Conservation (phyloP, 2,113 vertebrate genomes). For the Thalassarche chlororhynchos region DNA sequence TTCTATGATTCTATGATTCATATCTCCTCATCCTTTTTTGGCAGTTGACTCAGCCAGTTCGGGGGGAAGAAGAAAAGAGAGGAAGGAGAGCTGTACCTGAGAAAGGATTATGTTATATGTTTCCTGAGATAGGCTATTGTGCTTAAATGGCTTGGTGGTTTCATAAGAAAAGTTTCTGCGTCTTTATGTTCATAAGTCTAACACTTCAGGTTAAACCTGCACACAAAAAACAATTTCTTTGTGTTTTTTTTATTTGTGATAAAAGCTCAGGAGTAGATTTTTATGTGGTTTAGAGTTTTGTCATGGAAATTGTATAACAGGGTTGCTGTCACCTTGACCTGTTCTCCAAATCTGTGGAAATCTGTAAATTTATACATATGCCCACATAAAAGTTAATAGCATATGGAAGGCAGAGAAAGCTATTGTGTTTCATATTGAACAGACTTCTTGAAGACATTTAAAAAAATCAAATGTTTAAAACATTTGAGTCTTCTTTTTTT, state of each 20-base stretch:
- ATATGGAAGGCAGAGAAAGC: not conserved
- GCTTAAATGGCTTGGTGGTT: not conserved
- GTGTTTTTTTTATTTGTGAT: not conserved
- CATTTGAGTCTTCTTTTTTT: not conserved
- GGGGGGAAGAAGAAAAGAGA: not conserved
- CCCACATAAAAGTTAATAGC: not conserved
- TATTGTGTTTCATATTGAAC: not conserved
- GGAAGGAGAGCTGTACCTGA: not conserved
- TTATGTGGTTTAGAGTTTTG: not conserved
- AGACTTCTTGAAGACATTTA: not conserved
- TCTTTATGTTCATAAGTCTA: not conserved
- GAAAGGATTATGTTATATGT: not conserved
- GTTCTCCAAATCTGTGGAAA: not conserved
- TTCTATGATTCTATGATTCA: not conserved
- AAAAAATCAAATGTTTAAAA: not conserved
- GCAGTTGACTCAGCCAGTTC: not conserved
- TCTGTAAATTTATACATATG: not conserved
- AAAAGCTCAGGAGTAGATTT: not conserved
- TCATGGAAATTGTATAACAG: not conserved
- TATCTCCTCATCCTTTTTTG: not conserved
- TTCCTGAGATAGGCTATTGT: not conserved
- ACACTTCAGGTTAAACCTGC: not conserved
- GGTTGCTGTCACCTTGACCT: not conserved
- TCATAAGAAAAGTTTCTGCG: not conserved
- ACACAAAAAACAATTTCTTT: not conserved